Evolutionary conservation across 1,140 invertebrate genomes (phyloP), one percentile per base, ranked within the genome.

Genomic region (Panagrolaimus sp.): DNA sequence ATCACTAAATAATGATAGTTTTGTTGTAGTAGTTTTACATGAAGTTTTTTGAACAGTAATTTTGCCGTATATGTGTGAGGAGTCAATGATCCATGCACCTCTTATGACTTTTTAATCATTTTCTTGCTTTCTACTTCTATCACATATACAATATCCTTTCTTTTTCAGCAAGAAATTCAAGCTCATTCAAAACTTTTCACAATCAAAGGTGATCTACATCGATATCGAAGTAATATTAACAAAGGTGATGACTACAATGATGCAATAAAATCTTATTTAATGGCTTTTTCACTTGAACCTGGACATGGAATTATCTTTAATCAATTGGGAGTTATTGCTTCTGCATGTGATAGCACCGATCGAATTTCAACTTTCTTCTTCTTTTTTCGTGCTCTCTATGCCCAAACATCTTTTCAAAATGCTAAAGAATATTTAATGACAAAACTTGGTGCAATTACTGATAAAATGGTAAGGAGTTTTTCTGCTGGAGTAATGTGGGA

Each of bases 131-230:
- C 20, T n/a, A 53, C 14, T 20, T 9, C n/a, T n/a, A n/a, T 53
- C 9, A 23, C 9, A n/a, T 53, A n/a, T 53, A 38, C 2, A 38
- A 2, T 38, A 2, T 7, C 2, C 7, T 38, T 38, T 38, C 7
- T 4, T 38, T 38, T 38, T 38, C 20, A 57, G 51, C 20, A 57
- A 9, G 51, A 57, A 16, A 57, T 57, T 27, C 20, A 20, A 57
- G 51, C 51, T 27, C 51, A 57, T 57, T 27, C 20, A 20, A 57
- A 57, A 5, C 51, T 57, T 0, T 27, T 57, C n/a, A 20, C 27
- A 20, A 25, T 57, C n/a, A 57, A 57, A 57, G 51, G 51, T 11
- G 51, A 57, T 27, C n/a, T 57, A 27, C 51, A 25, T 57, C 51
- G 51, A 25, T 57, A 57, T 27, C 51, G 51, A 11, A 25, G 51